phyloP scores from a whole-genome alignment of 2,113 vertebrate genomes.

The Coturnix japonica region DNA sequence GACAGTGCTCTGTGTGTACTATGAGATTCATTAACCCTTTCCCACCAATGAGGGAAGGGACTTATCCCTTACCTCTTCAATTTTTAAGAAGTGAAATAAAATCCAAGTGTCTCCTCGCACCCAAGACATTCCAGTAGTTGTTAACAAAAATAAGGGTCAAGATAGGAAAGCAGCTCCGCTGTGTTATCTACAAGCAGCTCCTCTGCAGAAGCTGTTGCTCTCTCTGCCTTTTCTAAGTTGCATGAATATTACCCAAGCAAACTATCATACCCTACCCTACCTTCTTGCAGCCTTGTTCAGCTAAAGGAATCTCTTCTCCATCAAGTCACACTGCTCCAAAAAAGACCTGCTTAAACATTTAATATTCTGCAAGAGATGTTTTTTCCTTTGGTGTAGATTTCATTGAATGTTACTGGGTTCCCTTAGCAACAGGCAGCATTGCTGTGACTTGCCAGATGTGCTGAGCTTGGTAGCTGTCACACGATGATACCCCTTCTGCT shows the following conservation, averaged over 20 bases:
- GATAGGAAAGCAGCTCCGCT: not conserved
- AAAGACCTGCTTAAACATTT: not conserved
- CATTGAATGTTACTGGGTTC: not conserved
- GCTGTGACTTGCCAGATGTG: not conserved
- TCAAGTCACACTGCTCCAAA: not conserved
- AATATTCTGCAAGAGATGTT: not conserved
- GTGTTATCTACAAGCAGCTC: not conserved
- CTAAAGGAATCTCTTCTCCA: not conserved
- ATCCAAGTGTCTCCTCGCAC: not conserved
- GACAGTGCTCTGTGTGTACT: not conserved
- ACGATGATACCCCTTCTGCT: not conserved
- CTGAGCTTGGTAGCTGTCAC: not conserved
- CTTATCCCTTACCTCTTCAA: not conserved
- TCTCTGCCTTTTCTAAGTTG: not conserved
- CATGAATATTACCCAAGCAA: not conserved
- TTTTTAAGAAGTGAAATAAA: not conserved
- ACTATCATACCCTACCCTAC: not conserved
- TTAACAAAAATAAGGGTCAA: not conserved
- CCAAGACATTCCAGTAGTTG: not conserved
- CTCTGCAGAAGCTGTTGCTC: not conserved
- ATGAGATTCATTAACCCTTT: not conserved
- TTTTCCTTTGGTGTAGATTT: not conserved
- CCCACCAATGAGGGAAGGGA: not conserved
- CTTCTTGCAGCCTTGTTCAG: not conserved
- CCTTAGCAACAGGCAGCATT: not conserved